These are phyloP conservation scores for Brachystomella parvula DNA, from an alignment of 1,140 invertebrate species.

Conservation along the genomic window DNA sequence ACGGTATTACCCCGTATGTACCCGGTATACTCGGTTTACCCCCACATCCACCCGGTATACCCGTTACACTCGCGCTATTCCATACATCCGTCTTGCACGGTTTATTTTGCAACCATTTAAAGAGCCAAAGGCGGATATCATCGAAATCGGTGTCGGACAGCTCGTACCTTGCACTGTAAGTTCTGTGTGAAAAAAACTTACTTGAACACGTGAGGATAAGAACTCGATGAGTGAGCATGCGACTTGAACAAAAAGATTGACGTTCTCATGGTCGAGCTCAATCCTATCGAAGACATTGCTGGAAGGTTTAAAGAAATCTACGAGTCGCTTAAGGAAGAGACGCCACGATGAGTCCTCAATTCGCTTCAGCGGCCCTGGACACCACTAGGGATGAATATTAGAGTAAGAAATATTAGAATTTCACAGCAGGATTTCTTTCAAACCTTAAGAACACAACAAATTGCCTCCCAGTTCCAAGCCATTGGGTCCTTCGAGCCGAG, in stretches of 20 bases:
- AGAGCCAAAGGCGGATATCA: too few species aligned
- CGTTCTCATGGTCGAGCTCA: constrained; percentile 55
- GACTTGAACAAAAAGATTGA: constrained; percentile 57
- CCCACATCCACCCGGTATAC: too few species aligned
- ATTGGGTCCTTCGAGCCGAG: constrained; percentile 60
- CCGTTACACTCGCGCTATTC: too few species aligned
- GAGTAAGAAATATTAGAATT: constrained; percentile 22
- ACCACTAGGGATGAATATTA: constrained; percentile 43
- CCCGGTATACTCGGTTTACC: too few species aligned
- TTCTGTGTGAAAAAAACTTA: constrained; percentile 29
- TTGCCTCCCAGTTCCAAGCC: constrained; percentile 77
- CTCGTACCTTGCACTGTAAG: too few species aligned
- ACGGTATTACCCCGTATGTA: too few species aligned
- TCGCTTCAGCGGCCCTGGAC: constrained; percentile 48
- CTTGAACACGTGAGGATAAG: constrained; percentile 54
- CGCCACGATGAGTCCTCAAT: constrained; percentile 66
- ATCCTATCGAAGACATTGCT: constrained; percentile 65
- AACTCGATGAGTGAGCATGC: constrained; percentile 71
- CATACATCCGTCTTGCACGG: too few species aligned
- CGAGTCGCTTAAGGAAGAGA: constrained; percentile 68
- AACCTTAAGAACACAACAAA: constrained; percentile 68
- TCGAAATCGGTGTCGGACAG: too few species aligned
- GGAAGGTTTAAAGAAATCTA: constrained; percentile 79
- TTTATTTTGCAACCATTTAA: too few species aligned
- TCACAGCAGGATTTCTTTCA: not conserved